Base-by-base conservation (phyloP, 1,140 invertebrate species). In the Calycopis cecrops region DNA sequence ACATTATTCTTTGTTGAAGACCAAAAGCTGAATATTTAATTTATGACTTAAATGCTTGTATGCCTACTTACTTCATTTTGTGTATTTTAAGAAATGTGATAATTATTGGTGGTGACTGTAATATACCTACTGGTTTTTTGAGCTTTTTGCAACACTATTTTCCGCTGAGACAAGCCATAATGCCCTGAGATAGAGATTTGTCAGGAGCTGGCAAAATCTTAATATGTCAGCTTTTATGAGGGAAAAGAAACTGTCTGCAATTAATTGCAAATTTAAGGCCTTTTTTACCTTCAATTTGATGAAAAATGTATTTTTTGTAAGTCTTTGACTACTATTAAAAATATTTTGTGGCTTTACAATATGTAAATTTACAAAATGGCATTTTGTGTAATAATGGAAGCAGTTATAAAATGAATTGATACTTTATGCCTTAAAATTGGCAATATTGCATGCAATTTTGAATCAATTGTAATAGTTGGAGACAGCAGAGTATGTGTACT, bases 1-100 rank as follows among this genome's bases (percentile, higher is more conserved):
- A 47, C 57, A 52, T 28, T 47, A 21, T 28, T 3, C 21, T 34
- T 47, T 54, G 47, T 48, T 48, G 18, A 28, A 48, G 18, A 9
- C 17, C 16, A 28, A 48, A 34, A 48, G 21, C 47, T 48, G 47
- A 48, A 12, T 18, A 48, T 48, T 48, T 48, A 48, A 18, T 48
- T 48, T 48, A 28, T 48, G 18, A 48, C 44, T n/a, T n/a, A n/a
- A 12, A 38, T 9, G 10, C 21, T 10, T 48, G 8, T 18, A 11
- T 18, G 17, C 21, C 47, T 48, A 48, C 21, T 38, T 38, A 38
- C 37, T 9, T 33, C 47, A 28, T 4, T 48, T 40, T 35, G 59
- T 48, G 48, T 59, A n/a, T 28, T 40, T 28, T 37, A 47, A 37
- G 49, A 51, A 59, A 63, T 60, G 55, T 57, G 54, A 57, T 53